Evolutionary conservation across 2,797 vertebrate genomes (phyloP).

Genomic region (Pangasius sanitwongsei): DNA sequence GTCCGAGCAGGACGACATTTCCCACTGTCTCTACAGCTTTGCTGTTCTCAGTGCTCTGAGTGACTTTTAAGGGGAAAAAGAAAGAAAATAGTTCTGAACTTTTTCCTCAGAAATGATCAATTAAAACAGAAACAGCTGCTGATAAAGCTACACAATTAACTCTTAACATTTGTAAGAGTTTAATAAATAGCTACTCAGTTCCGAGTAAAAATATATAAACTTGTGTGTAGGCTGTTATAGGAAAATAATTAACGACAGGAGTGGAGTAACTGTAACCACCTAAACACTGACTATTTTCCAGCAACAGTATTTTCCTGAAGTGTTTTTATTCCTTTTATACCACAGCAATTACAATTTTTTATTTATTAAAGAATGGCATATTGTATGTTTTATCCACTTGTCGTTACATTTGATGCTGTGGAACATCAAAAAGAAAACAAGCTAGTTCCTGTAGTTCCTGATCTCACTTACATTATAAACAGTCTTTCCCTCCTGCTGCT

Average conservation of each 20-base stretch:
- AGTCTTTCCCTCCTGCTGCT: too few relatives aligned
- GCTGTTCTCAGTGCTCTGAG: neutral
- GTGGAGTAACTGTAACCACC: neutral
- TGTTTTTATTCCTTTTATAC: too few relatives aligned
- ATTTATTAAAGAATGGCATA: too few relatives aligned
- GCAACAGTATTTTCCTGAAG: too few relatives aligned
- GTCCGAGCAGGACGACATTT: neutral
- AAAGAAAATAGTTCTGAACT: neutral
- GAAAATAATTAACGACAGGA: neutral
- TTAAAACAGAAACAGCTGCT: neutral
- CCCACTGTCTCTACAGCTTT: neutral
- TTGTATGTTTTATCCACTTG: neutral
- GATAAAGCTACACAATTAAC: too few relatives aligned
- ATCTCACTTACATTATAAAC: neutral
- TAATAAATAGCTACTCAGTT: neutral
- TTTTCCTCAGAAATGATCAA: neutral
- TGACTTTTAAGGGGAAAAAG: neutral
- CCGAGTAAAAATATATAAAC: neutral
- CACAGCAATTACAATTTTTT: too few relatives aligned
- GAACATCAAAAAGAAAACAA: neutral
- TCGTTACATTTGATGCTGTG: neutral
- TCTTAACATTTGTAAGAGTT: neutral
- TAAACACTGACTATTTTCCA: neutral
- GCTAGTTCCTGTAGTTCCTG: too few relatives aligned
- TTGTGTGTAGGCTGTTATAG: neutral